Percentiles rank a stretch among this genome's conserved stretches.
Evolutionary conservation across 2,113 vertebrate species (phyloP).

Genomic region (Nerophis lumbriciformis): DNA sequence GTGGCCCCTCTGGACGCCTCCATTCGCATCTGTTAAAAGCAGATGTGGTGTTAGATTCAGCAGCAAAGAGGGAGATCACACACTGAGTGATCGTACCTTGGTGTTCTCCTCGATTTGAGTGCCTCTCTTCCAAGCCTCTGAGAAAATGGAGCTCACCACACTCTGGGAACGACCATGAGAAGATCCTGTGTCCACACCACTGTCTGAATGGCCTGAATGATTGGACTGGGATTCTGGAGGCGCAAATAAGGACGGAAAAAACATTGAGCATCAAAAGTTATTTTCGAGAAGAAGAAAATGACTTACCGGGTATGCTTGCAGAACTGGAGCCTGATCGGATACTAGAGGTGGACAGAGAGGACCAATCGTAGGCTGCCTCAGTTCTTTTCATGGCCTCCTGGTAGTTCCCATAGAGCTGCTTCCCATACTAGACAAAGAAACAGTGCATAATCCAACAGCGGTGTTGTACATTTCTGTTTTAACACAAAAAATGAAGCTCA

Average conservation of each 20-base stretch:
- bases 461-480: not conserved
- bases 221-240: slow-evolving; percentile 88
- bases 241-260: slow-evolving; percentile 4
- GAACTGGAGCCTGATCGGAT: slow-evolving; percentile 95
- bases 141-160: slow-evolving; percentile 96
- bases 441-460: too few relatives aligned
- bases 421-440: slow-evolving; percentile 79
- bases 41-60: not conserved
- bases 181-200: slow-evolving; percentile 82
- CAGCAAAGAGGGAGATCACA: not conserved
- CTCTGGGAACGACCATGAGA: slow-evolving; percentile 91
- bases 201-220: slow-evolving; percentile 94
- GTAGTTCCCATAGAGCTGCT: slow-evolving; percentile 91
- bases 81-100: slow-evolving; percentile 74
- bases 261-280: not conserved
- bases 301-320: slow-evolving; percentile 87
- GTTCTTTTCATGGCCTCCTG: slow-evolving; percentile 95
- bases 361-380: slow-evolving; percentile 93
- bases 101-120: slow-evolving; percentile 92
- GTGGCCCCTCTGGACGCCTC: slow-evolving; percentile 78
- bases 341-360: slow-evolving; percentile 91
- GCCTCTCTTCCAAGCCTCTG: slow-evolving; percentile 96
- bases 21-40: slow-evolving; percentile 71
- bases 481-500: not conserved
- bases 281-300: not conserved